Conservation (phyloP, 2,888 invertebrate species). For the Chironomus tentans region DNA sequence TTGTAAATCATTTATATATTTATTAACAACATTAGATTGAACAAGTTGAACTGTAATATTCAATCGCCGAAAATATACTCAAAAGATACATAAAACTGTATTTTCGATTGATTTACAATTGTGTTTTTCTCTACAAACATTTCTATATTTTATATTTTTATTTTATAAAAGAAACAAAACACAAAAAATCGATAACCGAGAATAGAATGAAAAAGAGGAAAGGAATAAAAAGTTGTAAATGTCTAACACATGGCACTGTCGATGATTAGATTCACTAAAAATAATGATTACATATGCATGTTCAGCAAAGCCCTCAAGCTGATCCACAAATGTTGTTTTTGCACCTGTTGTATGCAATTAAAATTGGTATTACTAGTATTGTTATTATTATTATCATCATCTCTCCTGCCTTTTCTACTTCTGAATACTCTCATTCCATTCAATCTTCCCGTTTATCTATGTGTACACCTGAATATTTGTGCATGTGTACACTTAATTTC, state of each 20-base stretch:
- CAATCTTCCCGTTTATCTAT: not conserved
- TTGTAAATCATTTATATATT: too few species aligned
- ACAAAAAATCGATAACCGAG: not conserved
- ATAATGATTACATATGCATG: conserved; percentile 12
- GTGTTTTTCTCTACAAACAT: too few species aligned
- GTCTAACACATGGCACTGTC: conserved; percentile 20
- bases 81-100: too few species aligned
- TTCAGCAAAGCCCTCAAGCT: conserved; percentile 6
- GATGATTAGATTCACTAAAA: conserved; percentile 22
- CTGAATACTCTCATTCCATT: not conserved
- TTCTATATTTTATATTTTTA: not conserved
- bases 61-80: too few species aligned
- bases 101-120: not conserved
- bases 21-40: too few species aligned
- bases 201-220: not conserved
- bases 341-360: conserved; percentile 27
- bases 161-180: not conserved
- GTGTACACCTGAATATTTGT: not conserved
- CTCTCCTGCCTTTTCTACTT: not conserved
- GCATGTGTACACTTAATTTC: not conserved
- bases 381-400: not conserved
- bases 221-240: not conserved
- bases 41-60: too few species aligned
- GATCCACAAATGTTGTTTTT: conserved; percentile 22
- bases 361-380: conserved; percentile 24